Evolutionary conservation across 2,113 vertebrate genomes (phyloP).

Genomic region (Oryzias javanicus): DNA sequence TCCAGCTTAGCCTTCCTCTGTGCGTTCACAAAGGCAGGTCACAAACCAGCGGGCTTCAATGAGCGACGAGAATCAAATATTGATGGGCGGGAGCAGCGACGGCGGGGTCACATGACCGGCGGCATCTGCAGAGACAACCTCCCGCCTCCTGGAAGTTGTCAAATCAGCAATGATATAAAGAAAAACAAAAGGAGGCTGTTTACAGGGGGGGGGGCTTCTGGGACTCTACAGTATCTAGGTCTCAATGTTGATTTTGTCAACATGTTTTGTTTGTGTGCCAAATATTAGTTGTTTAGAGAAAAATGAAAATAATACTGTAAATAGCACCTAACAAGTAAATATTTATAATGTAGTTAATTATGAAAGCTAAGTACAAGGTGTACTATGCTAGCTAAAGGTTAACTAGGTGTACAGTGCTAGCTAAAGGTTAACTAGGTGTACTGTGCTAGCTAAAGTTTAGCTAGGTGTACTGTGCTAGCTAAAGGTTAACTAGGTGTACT

Average conservation of each 20-base stretch:
- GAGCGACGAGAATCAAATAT: conserved; percentile 73
- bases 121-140: conserved; percentile 32
- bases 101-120: conserved; percentile 48
- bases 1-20: conserved; percentile 44
- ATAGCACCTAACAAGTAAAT: not conserved
- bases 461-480: no score
- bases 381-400: no score
- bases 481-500: no score
- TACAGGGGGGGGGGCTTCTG: conserved; percentile 29
- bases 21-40: conserved; percentile 47
- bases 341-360: conserved; percentile 15
- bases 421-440: no score
- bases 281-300: conserved; percentile 35
- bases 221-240: conserved; percentile 19
- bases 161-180: conserved; percentile 22
- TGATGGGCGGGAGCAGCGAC: conserved; percentile 48
- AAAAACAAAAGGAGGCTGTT: conserved; percentile 18
- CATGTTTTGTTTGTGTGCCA: conserved; percentile 40
- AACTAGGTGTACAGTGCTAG: no score
- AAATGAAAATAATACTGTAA: not conserved
- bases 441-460: no score
- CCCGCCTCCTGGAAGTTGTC: conserved; percentile 14
- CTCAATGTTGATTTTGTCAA: conserved; percentile 40
- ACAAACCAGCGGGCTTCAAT: conserved; percentile 67
- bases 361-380: not conserved